These are phyloP conservation scores for Callimorpha dominula DNA, from an alignment of 2,888 invertebrate species.

Conservation along the genomic window DNA sequence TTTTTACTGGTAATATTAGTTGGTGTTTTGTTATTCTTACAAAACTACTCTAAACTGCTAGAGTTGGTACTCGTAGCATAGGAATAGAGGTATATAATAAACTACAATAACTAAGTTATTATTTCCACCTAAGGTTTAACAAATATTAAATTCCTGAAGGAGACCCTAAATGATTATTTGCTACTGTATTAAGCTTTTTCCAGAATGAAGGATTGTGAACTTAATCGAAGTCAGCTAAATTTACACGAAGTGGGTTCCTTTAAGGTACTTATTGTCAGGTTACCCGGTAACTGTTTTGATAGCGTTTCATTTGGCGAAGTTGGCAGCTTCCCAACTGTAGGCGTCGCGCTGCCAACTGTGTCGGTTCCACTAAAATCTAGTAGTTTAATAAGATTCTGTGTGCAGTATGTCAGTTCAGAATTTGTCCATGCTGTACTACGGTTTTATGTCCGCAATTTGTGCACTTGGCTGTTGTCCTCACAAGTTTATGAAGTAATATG, in stretches of 20 bases:
- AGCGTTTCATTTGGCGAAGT: constrained; percentile 46
- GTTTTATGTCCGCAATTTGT: constrained; percentile 39
- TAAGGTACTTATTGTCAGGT: constrained; percentile 30
- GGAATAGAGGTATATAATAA: no score
- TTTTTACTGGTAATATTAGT: no score
- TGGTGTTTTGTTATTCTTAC: no score
- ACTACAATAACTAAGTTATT: neutral
- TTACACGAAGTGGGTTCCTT: constrained; percentile 2
- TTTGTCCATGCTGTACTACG: constrained; percentile 24
- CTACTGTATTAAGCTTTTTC: neutral
- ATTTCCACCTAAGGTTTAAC: neutral
- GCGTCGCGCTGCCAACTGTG: constrained; percentile 43
- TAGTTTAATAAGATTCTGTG: constrained; percentile 46
- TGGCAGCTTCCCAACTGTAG: constrained; percentile 38
- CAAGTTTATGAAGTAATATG: constrained; percentile 14
- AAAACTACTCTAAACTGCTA: no score
- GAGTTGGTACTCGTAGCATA: no score
- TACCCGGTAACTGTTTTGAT: constrained; percentile 33
- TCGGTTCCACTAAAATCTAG: constrained; percentile 38
- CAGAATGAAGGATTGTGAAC: neutral
- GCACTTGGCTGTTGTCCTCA: constrained; percentile 10
- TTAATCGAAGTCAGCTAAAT: constrained; percentile 4
- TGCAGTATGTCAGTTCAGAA: constrained; percentile 44
- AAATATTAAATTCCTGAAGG: neutral
- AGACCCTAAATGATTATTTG: neutral